Base-by-base conservation (phyloP, 2,113 vertebrate species). In the Laticauda laticaudata region DNA sequence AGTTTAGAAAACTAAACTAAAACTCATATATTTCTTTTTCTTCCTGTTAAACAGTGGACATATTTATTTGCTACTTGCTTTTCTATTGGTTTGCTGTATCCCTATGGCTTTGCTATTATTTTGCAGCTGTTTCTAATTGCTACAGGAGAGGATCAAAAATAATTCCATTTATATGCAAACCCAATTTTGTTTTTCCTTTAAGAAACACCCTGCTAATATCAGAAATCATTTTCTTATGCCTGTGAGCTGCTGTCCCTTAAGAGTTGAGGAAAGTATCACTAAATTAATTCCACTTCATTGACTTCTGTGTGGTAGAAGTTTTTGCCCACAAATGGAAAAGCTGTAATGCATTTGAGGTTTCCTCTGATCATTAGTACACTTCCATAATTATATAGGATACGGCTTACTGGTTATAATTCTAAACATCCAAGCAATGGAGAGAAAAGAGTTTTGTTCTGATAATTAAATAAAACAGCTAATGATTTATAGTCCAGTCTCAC, bases 61-160 rank as follows among this genome's bases (percentile, higher is more conserved):
- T 94, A 88, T 9, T 81, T 94, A 87, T 11, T 94, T 95, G n/a
- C 45, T 91, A 5, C 55, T 93, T 48, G 11, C n/a, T 53, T 23
- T 91, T 92, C 59, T 45, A 2, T 69, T 57, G 34, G 86, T 21
- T 91, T 93, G 5, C 3, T 90, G 86, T 93, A 89, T 87, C 8
- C 51, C 75, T 90, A 64, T 92, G 91, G 0, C 23, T 81, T 93
- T 94, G 53, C 3, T 3, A 61, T 10, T 9, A 89, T 92, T 94
- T 89, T 81, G 56, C 92, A 94, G 91, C 89, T 92, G 57, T 90
- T 95, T 5, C 75, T 91, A 54, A 86, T 90, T 94, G 85, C 0
- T 69, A 94, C 94, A 87, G 91, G n/a, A 64, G 93, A 92, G 94
- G n/a, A 43, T 92, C 86, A 64, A 3, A 87, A 92, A 15, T 34